phyloP scores from a whole-genome alignment of 2,888 invertebrate species.

The Catonia carolina region DNA sequence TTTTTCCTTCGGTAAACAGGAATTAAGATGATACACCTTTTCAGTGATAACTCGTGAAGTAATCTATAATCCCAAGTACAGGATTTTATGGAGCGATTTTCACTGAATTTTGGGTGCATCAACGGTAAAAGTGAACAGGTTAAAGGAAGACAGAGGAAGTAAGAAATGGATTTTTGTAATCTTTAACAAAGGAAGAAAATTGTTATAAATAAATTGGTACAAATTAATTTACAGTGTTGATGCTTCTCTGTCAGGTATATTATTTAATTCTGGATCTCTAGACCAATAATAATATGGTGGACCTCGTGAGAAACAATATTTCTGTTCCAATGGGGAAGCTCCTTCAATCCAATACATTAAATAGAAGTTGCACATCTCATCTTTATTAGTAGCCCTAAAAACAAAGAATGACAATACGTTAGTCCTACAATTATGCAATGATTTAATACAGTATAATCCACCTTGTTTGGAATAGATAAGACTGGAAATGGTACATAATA shows the following conservation, averaged over 20 bases:
- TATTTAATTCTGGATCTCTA: conserved; percentile 55
- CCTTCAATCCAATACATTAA: conserved; percentile 86
- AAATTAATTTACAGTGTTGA: conserved; percentile 42
- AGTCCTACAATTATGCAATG: background rate
- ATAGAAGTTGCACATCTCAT: conserved; percentile 96
- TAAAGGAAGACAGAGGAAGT: too few relatives aligned
- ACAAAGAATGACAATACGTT: conserved; percentile 8
- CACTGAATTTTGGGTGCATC: too few relatives aligned
- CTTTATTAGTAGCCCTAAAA: conserved; percentile 64
- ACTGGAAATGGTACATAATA: conserved; percentile 17
- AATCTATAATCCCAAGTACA: too few relatives aligned
- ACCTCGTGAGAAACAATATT: conserved; percentile 77
- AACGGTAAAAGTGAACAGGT: too few relatives aligned
- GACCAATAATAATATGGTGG: conserved; percentile 82
- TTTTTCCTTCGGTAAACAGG: too few relatives aligned
- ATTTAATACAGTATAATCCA: background rate
- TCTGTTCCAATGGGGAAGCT: conserved; percentile 62
- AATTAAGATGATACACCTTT: too few relatives aligned
- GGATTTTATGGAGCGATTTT: too few relatives aligned
- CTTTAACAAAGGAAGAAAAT: too few relatives aligned
- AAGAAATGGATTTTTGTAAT: too few relatives aligned
- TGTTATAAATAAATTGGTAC: too few relatives aligned
- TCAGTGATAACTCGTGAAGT: too few relatives aligned
- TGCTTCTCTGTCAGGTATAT: conserved; percentile 70
- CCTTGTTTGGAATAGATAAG: conserved; percentile 5